Base-by-base conservation (phyloP, 2,113 vertebrate species). In the Eurystomus gularis region DNA sequence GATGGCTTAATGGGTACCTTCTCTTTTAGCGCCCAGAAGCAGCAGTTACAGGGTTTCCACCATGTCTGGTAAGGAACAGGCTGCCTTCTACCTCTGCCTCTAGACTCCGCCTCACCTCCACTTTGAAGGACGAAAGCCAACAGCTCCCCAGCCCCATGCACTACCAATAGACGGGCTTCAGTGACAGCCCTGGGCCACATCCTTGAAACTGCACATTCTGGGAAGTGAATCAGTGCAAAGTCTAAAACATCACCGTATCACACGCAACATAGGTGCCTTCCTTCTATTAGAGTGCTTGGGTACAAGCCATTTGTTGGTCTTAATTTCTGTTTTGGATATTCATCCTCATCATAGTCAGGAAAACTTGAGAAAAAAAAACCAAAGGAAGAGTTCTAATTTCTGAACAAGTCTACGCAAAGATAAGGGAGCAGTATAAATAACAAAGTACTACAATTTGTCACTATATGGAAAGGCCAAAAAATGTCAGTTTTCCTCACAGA, bases 111-210 rank as follows among this genome's bases (percentile, higher is more conserved):
- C 17, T 21, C 57, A 25, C 23, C 17, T 39, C 26, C 19, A 7
- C 46, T 13, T 8, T 4, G 28, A 51, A 49, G 65, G 52, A 61
- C 2, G 1, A 52, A 48, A 37, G 31, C 26, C 3, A 37, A 42
- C 49, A 49, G 57, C 46, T 37, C 11, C 44, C 46, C 17, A 55
- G 26, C 31, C 14, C 35, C 71, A 20, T 1, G 0, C 33, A 8
- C 31, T 16, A 12, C 40, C 76, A 14, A 7, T 0, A 35, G 76
- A 35, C 0, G 1, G 77, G 42, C 25, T 65, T 71, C 48, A 37
- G 39, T 4, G 1, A 16, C n/a, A 1, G 2, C 46, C 54, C 14
- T 17, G 21, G 42, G n/a, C 40, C 33, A 46, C 3, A 3, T 46
- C 72, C 60, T 35, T 49, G 33, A 52, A 73, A 51, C 40, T 16